Base-by-base conservation (phyloP, 2,888 invertebrate genomes). In the Melipona beecheii region DNA sequence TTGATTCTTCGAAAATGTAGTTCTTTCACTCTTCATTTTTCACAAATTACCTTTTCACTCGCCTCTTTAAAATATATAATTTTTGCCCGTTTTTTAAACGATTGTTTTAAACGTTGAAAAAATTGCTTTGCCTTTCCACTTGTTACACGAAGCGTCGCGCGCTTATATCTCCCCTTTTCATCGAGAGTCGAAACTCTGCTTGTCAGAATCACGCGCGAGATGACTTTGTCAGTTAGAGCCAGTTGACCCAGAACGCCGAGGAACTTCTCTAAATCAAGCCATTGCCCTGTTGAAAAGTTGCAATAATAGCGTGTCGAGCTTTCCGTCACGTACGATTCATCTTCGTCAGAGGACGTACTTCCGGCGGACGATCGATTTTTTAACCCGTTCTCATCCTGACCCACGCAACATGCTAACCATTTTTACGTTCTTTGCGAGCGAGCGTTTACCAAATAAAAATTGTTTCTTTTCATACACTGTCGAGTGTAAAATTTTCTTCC, bases 321-420 rank as follows among this genome's bases (percentile, higher is more conserved):
- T 27, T 24, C 11, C n/a, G 73, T 77, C 64, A 21, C 50, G 6
- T 49, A 65, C 70, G 76, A 77, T 82, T 82, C 74, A 31, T 82
- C 78, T 77, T 84, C 74, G 71, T 83, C 81, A n/a, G 24, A 27
- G 66, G 19, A 19, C 9, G 58, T 31, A 60, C 54, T 68, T 75
- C 75, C 70, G 65, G 52, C 58, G 21, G 24, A 17, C 66, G 54
- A 79, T 74, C 80, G 70, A 70, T 82, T 79, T 82, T 78, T 79
- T 50, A 74, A 78, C 15, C 52, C 24, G 19, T 50, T 56, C 17
- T 75, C 43, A 27, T 19, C 13, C 27, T 21, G 68, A 27, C 21
- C 13, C 21, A 49, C 66, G 43, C 56, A 56, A 49, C 66, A 43
- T 19, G 56, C 49, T 24, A 65, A 13, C 65, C 19, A 43, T 21